Base-by-base conservation (phyloP, 2,888 invertebrate species). In the Eutolmus rufibarbis region DNA sequence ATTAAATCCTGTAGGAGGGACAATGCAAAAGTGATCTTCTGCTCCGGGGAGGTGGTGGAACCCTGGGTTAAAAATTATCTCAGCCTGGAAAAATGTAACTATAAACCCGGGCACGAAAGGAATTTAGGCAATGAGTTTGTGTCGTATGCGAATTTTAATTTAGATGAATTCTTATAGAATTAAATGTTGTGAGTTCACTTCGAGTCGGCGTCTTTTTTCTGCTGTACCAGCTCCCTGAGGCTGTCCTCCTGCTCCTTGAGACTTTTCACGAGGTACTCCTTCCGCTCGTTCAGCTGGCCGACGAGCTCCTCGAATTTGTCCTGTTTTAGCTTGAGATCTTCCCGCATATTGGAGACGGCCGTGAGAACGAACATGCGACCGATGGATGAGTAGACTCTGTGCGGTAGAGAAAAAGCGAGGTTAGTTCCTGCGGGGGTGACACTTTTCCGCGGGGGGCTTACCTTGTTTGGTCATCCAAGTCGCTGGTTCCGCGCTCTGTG, bases 71-170 rank as follows among this genome's bases (percentile, higher is more conserved):
- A 93, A 23, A 93, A 94, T 88, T 92, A 96, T 34, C 92, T 98
- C 19, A 92, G 93, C 66, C 92, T 97, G 14, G 94, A 94, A 74
- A 94, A 94, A 90, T 96, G 95, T 89, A 90, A 91, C 8, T 98
- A 97, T 92, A 93, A 94, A 89, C 98, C 98, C 0, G 94, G 94
- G 86, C 99, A 99, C 92, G 95, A 95, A 90, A 97, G 97, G 90
- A 98, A 98, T 93, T 94, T 99, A 90, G 97, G 96, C 0, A 99
- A 99, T 93, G 97, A 97, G 92, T 99, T 99, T 93, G 95, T 94
- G 79, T 98, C 98, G 93, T 99, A 95, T 93, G 95, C 97, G 76
- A 98, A 98, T 93, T 98, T 97, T 92, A 94, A 96, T 92, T 93
- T 96, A 88, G 95, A 96, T 91, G 88, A 89, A 90, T 87, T 90